Evolutionary conservation across 2,888 invertebrate species (phyloP).

Genomic region (Trileptium ribeirensis): DNA sequence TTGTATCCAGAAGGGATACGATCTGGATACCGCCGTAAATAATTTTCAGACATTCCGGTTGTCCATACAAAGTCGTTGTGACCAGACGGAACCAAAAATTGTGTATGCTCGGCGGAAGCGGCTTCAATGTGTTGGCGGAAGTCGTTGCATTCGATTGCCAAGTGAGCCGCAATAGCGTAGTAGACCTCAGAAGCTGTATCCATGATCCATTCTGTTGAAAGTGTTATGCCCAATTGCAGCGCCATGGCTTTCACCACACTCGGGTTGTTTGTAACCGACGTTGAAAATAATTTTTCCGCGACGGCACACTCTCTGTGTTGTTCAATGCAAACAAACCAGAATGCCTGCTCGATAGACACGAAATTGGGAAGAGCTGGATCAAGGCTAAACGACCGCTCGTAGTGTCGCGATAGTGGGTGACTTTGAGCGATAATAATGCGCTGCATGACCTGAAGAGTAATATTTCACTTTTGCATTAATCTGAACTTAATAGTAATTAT

Average conservation of each 20-base stretch:
- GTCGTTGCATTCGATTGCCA: neutral
- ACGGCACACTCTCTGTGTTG: neutral
- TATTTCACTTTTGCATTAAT: too few relatives aligned
- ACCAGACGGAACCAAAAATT: neutral
- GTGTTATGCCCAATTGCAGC: neutral
- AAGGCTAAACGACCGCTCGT: neutral
- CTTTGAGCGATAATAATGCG: neutral
- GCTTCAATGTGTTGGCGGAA: neutral
- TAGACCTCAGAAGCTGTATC: neutral
- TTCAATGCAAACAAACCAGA: neutral
- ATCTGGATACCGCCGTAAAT: neutral
- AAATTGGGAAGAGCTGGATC: neutral
- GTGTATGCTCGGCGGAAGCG: neutral
- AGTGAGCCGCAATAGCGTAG: neutral
- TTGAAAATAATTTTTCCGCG: neutral
- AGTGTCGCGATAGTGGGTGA: neutral
- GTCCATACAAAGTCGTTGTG: neutral
- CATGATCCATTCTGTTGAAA: neutral
- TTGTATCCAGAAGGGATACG: too few relatives aligned
- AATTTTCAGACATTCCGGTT: neutral
- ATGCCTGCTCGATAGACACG: neutral
- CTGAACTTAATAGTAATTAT: too few relatives aligned
- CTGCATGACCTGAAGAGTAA: neutral
- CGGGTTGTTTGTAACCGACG: neutral
- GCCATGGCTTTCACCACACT: neutral